Conservation (phyloP, 2,113 vertebrate genomes). For the Archilochus colubris region DNA sequence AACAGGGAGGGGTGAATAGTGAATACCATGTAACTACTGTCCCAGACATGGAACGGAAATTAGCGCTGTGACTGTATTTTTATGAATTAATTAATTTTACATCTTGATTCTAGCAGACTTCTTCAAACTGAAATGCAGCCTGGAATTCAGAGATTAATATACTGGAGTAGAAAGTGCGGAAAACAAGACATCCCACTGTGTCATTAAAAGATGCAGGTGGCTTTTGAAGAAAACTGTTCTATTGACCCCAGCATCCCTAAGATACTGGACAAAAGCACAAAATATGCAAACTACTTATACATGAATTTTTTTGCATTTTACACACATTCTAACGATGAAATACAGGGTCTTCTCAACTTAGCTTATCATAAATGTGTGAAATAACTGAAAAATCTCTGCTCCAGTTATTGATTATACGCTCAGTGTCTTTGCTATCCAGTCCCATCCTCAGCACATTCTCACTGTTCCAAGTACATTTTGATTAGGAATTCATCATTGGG, state of each 20-base stretch:
- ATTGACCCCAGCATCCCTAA: background rate
- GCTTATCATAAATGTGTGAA: background rate
- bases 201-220: background rate
- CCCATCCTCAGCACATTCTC: background rate
- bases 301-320: background rate
- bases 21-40: background rate
- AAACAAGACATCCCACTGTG: background rate
- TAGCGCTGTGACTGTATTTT: background rate
- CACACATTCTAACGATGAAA: background rate
- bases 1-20: background rate
- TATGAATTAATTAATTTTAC: background rate
- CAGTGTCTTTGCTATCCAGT: background rate
- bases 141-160: background rate
- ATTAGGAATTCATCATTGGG: background rate
- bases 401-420: rapidly evolving
- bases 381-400: background rate
- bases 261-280: background rate
- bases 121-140: background rate
- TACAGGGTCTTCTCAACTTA: background rate
- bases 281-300: background rate
- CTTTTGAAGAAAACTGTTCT: background rate
- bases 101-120: background rate
- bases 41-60: background rate
- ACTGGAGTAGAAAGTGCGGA: background rate
- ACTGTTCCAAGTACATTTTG: background rate